A percentile compares a stretch with the other conserved stretches of the same genome.
Conservation (phyloP, 2,113 vertebrate species). For the Nothoprocta perdicaria region DNA sequence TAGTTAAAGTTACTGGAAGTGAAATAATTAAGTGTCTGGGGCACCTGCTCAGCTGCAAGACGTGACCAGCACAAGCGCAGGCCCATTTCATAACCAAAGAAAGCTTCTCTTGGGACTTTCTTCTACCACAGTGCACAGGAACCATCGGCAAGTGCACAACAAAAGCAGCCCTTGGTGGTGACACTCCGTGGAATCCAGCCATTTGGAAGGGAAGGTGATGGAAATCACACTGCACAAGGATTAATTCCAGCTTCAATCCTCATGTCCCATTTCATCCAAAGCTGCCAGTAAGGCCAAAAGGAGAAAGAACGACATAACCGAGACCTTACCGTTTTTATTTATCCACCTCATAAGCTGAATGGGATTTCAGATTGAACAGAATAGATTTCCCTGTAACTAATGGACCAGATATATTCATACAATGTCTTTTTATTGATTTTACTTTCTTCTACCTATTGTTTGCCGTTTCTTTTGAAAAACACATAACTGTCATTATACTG, state of each 20-base stretch:
- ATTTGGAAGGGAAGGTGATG: conserved; percentile 13
- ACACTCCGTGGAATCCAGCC: background rate
- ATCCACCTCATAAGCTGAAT: conserved; percentile 61
- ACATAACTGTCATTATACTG: conserved; percentile 59
- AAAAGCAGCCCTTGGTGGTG: background rate
- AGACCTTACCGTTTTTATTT: conserved; percentile 51
- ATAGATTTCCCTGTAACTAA: conserved; percentile 76
- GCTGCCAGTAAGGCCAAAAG: conserved; percentile 55
- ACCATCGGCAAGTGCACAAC: background rate
- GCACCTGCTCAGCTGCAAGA: background rate
- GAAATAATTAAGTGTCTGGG: background rate
- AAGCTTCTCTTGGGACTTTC: background rate
- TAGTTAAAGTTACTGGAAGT: background rate
- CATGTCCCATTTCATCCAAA: conserved; percentile 43
- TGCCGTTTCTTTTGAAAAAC: conserved; percentile 69
- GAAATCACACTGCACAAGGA: conserved; percentile 22
- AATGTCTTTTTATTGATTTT: conserved; percentile 80
- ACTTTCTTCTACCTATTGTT: conserved; percentile 78
- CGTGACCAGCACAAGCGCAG: too few relatives aligned
- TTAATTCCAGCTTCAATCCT: conserved; percentile 60
- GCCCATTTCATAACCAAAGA: background rate
- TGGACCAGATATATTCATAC: conserved; percentile 76
- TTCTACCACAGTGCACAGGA: background rate
- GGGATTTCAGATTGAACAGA: conserved; percentile 71
- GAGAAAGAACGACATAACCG: conserved; percentile 30